Evolutionary conservation across 1,140 invertebrate genomes (phyloP).

Genomic region (Teleogryllus occipitalis): DNA sequence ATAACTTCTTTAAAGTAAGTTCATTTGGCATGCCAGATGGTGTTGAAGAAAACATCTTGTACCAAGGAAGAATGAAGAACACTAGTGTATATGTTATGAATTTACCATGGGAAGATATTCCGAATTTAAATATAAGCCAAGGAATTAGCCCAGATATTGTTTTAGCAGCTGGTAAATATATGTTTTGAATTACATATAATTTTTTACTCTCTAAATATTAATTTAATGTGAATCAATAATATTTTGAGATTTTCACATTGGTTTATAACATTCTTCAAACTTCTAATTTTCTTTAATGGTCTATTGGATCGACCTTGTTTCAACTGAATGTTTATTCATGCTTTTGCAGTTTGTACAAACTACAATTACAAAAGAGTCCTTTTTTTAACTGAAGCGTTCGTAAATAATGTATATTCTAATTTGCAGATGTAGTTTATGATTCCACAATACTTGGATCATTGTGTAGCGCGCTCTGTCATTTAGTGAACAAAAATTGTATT

Average conservation of each 20-base stretch:
- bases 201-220: not conserved
- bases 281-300: not conserved
- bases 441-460: conserved; percentile 36
- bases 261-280: not conserved
- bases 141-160: conserved; percentile 36
- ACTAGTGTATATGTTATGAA: conserved; percentile 34
- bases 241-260: not conserved
- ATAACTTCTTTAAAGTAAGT: conserved; percentile 7
- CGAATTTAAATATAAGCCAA: conserved; percentile 27
- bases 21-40: not conserved
- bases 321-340: not conserved
- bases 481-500: conserved; percentile 31
- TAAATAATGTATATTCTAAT: not conserved
- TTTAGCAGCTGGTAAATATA: conserved; percentile 44
- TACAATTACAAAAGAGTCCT: not conserved
- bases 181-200: not conserved
- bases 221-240: not conserved
- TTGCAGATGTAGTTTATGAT: conserved; percentile 46
- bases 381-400: not conserved
- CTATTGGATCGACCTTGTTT: not conserved
- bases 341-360: not conserved
- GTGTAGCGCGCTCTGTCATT: conserved; percentile 33
- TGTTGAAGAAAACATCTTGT: conserved; percentile 22
- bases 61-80: conserved; percentile 11
- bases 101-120: conserved; percentile 42